Evolutionary conservation across 2,113 vertebrate species (phyloP).

Genomic region (Leptocoma aspasia): DNA sequence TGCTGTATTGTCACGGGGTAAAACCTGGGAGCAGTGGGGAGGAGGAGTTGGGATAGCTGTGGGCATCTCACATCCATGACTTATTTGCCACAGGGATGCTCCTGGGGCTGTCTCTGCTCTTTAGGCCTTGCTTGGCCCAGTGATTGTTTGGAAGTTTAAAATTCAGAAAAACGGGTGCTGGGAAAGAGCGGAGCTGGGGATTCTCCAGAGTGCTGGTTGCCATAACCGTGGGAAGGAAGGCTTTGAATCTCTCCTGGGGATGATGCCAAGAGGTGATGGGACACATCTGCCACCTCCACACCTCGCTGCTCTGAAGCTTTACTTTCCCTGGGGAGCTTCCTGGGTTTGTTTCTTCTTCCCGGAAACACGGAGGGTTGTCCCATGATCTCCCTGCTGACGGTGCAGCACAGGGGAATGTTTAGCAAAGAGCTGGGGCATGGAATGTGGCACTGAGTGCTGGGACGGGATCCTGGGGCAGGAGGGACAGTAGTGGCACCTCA

Average conservation of each 20-base stretch:
- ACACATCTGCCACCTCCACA: not conserved
- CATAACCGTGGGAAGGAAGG: rapidly evolving
- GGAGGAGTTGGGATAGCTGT: not conserved
- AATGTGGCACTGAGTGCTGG: not conserved
- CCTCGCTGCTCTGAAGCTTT: not conserved
- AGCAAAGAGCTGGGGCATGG: not conserved
- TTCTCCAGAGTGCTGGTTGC: not conserved
- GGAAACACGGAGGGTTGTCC: not conserved
- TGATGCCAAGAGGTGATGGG: not conserved
- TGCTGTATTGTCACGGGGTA: rapidly evolving
- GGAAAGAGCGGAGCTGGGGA: not conserved
- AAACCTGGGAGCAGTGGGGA: not conserved
- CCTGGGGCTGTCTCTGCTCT: not conserved
- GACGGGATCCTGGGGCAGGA: not conserved
- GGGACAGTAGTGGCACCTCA: not conserved
- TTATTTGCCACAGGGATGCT: not conserved
- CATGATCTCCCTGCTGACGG: not conserved
- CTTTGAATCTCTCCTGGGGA: not conserved
- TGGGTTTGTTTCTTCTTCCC: not conserved
- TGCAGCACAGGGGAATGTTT: not conserved
- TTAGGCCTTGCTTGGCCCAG: not conserved
- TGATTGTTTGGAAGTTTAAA: not conserved
- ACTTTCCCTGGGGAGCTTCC: not conserved
- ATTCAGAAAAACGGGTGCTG: not conserved
- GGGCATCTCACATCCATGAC: rapidly evolving